phyloP scores from a whole-genome alignment of 2,888 invertebrate genomes.

The Papilio gigon region DNA sequence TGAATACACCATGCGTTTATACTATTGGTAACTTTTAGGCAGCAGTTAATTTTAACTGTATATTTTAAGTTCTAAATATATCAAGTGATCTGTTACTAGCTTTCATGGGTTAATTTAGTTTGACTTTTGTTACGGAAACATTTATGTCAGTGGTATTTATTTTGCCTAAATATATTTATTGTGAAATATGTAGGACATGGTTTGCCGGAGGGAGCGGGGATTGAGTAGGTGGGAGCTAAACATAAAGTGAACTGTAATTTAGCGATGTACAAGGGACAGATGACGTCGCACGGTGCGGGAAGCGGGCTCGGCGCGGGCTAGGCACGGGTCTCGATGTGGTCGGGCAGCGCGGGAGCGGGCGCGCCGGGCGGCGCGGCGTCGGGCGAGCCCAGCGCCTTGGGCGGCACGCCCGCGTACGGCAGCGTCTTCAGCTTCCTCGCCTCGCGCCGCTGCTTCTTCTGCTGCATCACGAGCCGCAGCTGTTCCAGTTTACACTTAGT shows the following conservation, averaged over 20 bases:
- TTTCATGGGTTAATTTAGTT: neutral
- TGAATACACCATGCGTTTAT: neutral
- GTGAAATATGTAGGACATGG: neutral
- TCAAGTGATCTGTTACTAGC: neutral
- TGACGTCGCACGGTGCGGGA: conserved; percentile 26
- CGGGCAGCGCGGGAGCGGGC: conserved; percentile 91
- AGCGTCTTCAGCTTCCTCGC: conserved; percentile 87
- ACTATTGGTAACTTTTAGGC: conserved; percentile 19
- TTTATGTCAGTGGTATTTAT: neutral
- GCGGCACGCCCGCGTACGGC: conserved; percentile 80
- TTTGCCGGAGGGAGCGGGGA: neutral
- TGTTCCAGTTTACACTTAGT: conserved; percentile 94
- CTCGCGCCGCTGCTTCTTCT: conserved; percentile 91
- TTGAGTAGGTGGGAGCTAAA: conserved; percentile 3
- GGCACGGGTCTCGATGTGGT: conserved; percentile 74
- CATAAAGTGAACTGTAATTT: conserved; percentile 4
- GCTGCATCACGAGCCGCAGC: conserved; percentile 94
- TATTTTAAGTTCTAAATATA: conserved; percentile 4
- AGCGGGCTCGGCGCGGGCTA: conserved; percentile 48
- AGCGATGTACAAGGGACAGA: neutral
- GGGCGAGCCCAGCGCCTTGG: conserved; percentile 93
- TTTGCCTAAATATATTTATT: neutral
- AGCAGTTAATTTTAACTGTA: neutral
- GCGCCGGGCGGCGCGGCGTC: conserved; percentile 86
- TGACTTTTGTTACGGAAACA: neutral